Evolutionary conservation across 1,140 invertebrate species (phyloP).

Genomic region (Chrysoperla carnea): DNA sequence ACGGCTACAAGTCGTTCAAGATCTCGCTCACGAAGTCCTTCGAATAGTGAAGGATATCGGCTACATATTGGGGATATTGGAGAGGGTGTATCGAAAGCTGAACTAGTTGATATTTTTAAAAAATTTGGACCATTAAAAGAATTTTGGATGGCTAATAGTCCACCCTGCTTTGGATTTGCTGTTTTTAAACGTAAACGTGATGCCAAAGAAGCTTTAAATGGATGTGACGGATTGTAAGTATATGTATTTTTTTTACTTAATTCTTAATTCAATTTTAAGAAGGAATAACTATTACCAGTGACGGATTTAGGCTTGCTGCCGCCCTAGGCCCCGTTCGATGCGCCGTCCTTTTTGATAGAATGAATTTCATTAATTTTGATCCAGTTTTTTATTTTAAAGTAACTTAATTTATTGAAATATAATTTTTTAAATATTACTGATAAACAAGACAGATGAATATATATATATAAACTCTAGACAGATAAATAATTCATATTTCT

Average conservation of each 20-base stretch:
- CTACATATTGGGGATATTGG: conserved; percentile 28
- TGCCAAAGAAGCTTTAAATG: conserved; percentile 44
- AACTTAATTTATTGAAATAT: too few species aligned
- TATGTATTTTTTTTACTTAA: not conserved
- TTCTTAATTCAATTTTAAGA: too few species aligned
- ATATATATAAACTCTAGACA: too few species aligned
- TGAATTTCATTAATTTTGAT: too few species aligned
- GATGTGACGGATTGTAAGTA: conserved; percentile 41
- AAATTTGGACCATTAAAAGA: conserved; percentile 45
- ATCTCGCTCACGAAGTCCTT: conserved; percentile 18
- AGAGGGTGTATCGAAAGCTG: conserved; percentile 27
- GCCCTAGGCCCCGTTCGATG: too few species aligned
- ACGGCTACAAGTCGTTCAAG: conserved; percentile 1
- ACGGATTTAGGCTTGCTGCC: too few species aligned
- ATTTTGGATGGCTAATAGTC: conserved; percentile 53
- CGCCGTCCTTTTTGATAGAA: too few species aligned
- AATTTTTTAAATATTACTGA: too few species aligned
- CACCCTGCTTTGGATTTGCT: conserved; percentile 52
- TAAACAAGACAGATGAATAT: too few species aligned
- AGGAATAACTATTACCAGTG: too few species aligned
- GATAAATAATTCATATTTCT: too few species aligned
- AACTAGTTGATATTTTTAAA: conserved; percentile 42
- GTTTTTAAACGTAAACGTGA: conserved; percentile 51
- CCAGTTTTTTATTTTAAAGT: too few species aligned
- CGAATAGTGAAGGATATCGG: conserved; percentile 22